A percentile compares a stretch with the other conserved stretches of the same genome.
Evolutionary conservation across 2,113 vertebrate genomes (phyloP).

Genomic region (Numida meleagris): DNA sequence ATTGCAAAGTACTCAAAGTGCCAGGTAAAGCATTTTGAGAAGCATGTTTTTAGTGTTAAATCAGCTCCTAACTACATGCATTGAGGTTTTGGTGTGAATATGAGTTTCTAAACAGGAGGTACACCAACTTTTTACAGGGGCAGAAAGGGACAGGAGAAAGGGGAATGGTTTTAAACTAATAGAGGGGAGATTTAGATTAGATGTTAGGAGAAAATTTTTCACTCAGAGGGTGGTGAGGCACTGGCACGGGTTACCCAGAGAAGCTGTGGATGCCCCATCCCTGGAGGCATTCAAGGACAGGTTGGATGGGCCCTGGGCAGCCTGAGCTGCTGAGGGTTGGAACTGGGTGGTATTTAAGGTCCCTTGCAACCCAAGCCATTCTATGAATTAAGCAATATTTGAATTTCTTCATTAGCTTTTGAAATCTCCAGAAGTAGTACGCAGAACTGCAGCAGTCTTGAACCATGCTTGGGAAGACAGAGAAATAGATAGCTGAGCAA

Average conservation of each 20-base stretch:
- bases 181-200: not conserved
- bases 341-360: not conserved
- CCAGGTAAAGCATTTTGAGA: not conserved
- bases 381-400: not conserved
- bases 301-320: not conserved
- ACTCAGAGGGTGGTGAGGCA: not conserved
- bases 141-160: not conserved
- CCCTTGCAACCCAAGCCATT: not conserved
- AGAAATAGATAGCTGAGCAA: not conserved
- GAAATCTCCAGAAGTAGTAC: not conserved
- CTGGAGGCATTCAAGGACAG: not conserved
- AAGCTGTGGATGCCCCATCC: not conserved
- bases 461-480: rapidly evolving
- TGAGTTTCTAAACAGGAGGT: not conserved
- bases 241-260: not conserved
- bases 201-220: not conserved
- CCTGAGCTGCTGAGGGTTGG: not conserved
- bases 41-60: not conserved
- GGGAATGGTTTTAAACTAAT: not conserved
- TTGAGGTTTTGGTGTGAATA: not conserved
- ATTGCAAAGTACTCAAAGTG: not conserved
- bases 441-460: not conserved
- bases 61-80: not conserved
- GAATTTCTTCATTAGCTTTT: not conserved
- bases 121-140: not conserved